A percentile compares a stretch with the other conserved stretches of the same genome.
Evolutionary conservation across 2,113 vertebrate genomes (phyloP).

Genomic region (Aplodontia rufa): DNA sequence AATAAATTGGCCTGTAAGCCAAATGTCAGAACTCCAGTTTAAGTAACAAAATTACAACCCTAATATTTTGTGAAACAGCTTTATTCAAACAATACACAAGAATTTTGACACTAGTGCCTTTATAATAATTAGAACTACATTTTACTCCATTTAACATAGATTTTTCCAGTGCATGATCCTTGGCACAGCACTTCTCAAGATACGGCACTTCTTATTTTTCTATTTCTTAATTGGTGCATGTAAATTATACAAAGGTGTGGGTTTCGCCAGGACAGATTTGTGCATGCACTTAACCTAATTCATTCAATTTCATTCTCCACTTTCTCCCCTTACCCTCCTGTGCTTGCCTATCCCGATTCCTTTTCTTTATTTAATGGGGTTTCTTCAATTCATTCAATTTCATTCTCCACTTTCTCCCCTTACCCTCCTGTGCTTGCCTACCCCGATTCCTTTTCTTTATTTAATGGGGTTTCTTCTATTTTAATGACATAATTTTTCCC

Average conservation of each 20-base stretch:
- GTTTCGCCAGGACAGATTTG: not conserved
- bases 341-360: not conserved
- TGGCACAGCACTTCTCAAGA: not conserved
- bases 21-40: not conserved
- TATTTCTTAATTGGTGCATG: not conserved
- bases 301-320: not conserved
- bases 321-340: not conserved
- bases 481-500: not conserved
- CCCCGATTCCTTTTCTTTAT: not conserved
- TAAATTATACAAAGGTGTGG: not conserved
- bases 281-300: not conserved
- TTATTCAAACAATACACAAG: conserved; percentile 6
- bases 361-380: not conserved
- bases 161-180: not conserved
- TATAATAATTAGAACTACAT: not conserved
- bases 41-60: not conserved
- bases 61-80: not conserved
- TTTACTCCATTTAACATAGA: conserved; percentile 20
- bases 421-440: not conserved
- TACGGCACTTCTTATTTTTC: not conserved
- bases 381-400: not conserved
- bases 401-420: not conserved
- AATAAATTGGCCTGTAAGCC: not conserved
- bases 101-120: not conserved
- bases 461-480: not conserved